Conservation (phyloP, 2,888 invertebrate genomes). For the Meiosimyza platycephala region DNA sequence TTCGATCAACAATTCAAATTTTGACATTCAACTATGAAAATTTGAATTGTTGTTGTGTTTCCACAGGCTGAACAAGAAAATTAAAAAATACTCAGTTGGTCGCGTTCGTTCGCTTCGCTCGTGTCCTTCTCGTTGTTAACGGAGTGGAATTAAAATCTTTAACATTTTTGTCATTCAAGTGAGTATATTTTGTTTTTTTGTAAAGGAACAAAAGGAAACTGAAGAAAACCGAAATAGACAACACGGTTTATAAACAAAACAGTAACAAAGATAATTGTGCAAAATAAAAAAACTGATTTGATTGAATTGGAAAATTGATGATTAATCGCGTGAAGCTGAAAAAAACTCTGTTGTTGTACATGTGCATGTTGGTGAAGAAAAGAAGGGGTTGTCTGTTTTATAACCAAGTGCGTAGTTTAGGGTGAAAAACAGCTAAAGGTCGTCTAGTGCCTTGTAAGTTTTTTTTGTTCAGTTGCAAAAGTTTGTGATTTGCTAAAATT, state of each 20-base stretch:
- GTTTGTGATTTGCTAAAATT: no score
- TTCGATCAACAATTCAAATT: no score
- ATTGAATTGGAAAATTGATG: background rate
- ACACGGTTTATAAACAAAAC: background rate
- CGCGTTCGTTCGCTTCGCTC: slow-evolving; percentile 32
- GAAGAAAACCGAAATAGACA: background rate
- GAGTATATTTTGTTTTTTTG: slow-evolving; percentile 47
- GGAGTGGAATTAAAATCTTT: slow-evolving; percentile 47
- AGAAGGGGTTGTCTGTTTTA: no score
- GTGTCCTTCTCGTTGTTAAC: background rate
- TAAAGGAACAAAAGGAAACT: background rate
- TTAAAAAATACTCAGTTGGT: slow-evolving; percentile 20
- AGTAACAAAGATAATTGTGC: background rate
- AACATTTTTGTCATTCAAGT: slow-evolving; percentile 59
- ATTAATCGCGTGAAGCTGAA: slow-evolving; percentile 15
- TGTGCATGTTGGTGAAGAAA: background rate
- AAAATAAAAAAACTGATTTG: background rate
- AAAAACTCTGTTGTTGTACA: background rate
- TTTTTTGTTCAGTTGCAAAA: no score
- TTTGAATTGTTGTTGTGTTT: no score
- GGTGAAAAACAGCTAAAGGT: no score
- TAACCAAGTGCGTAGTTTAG: no score
- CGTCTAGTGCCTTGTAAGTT: no score
- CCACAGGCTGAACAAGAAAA: no score
- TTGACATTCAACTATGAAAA: no score